Percentiles rank a stretch among this genome's conserved stretches.
Evolutionary conservation across 1,140 invertebrate genomes (phyloP).

Genomic region (Bilobella aurantiaca): DNA sequence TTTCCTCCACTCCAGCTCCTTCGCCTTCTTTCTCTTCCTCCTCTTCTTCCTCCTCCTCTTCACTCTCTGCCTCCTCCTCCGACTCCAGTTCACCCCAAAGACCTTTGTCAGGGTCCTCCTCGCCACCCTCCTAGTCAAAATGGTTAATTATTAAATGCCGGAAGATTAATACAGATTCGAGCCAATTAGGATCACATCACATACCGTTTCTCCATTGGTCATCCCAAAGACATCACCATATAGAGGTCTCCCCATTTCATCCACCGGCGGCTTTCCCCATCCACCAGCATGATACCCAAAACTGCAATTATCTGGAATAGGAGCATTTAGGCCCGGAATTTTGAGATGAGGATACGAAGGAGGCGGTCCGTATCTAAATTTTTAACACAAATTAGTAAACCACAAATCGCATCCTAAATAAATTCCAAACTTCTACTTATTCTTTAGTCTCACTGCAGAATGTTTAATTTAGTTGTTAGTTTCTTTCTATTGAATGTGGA

Average conservation of each 20-base stretch:
- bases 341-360: slow-evolving; percentile 98
- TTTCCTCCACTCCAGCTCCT: slow-evolving; percentile 48
- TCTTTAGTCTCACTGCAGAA: no score
- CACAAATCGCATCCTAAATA: not conserved
- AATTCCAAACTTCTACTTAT: no score
- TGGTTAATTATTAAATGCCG: not conserved
- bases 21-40: slow-evolving; percentile 54
- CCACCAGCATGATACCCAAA: slow-evolving; percentile 99
- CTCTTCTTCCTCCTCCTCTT: slow-evolving; percentile 66
- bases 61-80: slow-evolving; percentile 80
- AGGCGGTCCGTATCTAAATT: slow-evolving; percentile 87
- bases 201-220: slow-evolving; percentile 49
- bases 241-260: slow-evolving; percentile 91
- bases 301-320: slow-evolving; percentile 89
- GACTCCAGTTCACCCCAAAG: slow-evolving; percentile 97
- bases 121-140: slow-evolving; percentile 39
- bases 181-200: slow-evolving; percentile 26
- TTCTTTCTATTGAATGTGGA: not conserved
- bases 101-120: slow-evolving; percentile 81
- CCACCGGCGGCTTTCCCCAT: slow-evolving; percentile 99
- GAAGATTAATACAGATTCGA: not conserved
- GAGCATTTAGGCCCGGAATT: slow-evolving; percentile 85
- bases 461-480: not conserved
- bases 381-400: not conserved
- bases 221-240: slow-evolving; percentile 98